Evolutionary conservation across 2,113 vertebrate species (phyloP).

Genomic region (Damaliscus lunatus): DNA sequence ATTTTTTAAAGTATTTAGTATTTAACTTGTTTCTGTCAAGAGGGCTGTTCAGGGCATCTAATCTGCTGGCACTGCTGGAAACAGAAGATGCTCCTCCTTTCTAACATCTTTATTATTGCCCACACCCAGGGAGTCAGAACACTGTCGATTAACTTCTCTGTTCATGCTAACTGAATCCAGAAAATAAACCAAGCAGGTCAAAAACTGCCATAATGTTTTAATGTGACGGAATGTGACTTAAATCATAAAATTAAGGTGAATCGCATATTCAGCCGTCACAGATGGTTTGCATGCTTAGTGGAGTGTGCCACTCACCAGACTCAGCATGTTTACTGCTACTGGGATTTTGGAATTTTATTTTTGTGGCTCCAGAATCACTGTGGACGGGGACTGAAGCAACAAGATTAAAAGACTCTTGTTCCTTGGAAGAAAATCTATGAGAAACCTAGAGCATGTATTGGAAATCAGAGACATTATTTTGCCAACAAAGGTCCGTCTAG

Average conservation of each 20-base stretch:
- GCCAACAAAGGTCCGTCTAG: fast-evolving
- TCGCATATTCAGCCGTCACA: background rate
- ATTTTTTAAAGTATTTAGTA: background rate
- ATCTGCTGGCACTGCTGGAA: background rate
- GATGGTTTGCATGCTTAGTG: background rate
- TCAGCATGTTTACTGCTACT: background rate
- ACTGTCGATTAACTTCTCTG: background rate
- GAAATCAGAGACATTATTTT: background rate
- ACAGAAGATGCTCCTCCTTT: background rate
- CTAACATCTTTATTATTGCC: background rate
- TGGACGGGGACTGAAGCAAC: background rate
- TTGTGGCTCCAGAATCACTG: background rate
- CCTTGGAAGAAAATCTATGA: background rate
- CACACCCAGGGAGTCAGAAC: background rate
- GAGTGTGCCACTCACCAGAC: background rate
- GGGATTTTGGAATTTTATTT: background rate
- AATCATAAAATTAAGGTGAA: background rate
- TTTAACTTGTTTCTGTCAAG: background rate
- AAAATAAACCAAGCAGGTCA: conserved; percentile 5
- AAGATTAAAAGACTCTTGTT: background rate
- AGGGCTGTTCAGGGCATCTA: background rate
- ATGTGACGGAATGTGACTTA: background rate
- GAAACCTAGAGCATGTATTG: background rate
- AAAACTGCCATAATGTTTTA: background rate
- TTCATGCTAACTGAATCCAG: background rate